Evolutionary conservation across 2,888 invertebrate species (phyloP).

Genomic region (Dicyrtoma fusca): DNA sequence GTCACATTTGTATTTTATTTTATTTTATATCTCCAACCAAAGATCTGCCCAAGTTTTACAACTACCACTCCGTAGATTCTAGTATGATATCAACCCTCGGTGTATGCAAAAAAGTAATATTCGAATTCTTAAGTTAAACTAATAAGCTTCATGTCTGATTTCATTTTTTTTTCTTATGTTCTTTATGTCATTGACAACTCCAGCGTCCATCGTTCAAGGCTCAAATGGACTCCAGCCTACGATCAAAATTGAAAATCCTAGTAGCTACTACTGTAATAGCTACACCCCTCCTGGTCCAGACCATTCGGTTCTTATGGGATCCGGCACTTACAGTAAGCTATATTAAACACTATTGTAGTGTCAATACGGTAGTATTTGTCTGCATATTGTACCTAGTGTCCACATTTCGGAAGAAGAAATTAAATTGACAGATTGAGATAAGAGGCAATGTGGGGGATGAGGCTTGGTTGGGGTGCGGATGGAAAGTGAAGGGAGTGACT

Average conservation of each 20-base stretch:
- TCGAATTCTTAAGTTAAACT: too few relatives aligned
- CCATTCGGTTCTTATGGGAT: slow-evolving; percentile 69
- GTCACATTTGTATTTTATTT: too few relatives aligned
- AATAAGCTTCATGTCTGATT: slow-evolving; percentile 14
- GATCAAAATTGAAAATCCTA: slow-evolving; percentile 80
- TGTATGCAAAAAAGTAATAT: too few relatives aligned
- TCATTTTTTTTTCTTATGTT: not conserved
- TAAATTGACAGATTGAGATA: too few relatives aligned
- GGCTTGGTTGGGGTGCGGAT: not conserved
- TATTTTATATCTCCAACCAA: too few relatives aligned
- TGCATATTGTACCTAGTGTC: not conserved
- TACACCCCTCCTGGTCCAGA: slow-evolving; percentile 72
- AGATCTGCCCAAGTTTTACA: too few relatives aligned
- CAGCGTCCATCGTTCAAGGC: slow-evolving; percentile 94
- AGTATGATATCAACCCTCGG: too few relatives aligned
- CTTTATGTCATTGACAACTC: slow-evolving; percentile 29
- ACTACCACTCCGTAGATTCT: too few relatives aligned
- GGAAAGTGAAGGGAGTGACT: not conserved
- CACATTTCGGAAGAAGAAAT: too few relatives aligned
- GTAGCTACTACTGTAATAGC: slow-evolving; percentile 72
- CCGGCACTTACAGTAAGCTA: slow-evolving; percentile 77
- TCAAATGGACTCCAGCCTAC: slow-evolving; percentile 70
- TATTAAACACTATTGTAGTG: slow-evolving; percentile 4
- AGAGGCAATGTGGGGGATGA: not conserved
- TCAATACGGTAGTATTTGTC: too few relatives aligned